Evolutionary conservation across 64 coral and sea anemone genomes (phyloP), one percentile per base, ranked within the genome.

Genomic region (Porites lutea): DNA sequence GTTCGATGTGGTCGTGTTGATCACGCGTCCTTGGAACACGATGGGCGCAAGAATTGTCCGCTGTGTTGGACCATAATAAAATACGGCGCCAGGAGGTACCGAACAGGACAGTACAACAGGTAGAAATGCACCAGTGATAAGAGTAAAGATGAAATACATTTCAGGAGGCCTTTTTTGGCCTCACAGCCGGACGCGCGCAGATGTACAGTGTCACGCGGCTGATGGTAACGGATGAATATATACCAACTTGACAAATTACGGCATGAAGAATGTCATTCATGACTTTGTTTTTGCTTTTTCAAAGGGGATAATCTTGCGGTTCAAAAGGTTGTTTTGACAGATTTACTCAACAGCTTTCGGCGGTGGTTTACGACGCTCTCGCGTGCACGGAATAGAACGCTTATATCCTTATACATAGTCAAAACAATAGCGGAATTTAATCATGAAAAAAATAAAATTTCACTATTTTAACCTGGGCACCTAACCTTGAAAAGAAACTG

Each of bases 11-110:
- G 92, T 91, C 65, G 92, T 89, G 77, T 94, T 97, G 7, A 91
- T 15, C 59, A 97, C 95, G 18, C 74, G 74, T 12, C 77, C 95
- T 46, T 97, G 92, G 12, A 97, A 77, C 45, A 97, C 92, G 27
- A 91, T 82, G 14, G 92, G 92, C 44, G 95, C 92, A 48, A 97
- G 71, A n/a, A 97, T 72, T 4, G 92, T 88, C 2, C 92, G 95
- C 51, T 97, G 82, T 15, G 92, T 94, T 54, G 81, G 21, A 18
- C 72, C 53, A 9, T 97, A 97, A 9, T 97, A 97, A 63, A 50
- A 78, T 7, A 37, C 13, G 46, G 83, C 88, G 18, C 70, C 73
- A 58, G 92, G 88, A 53, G 57, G 22, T 1, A 94, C 16, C 10
- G 95, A 91, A 49, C 95, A 97, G 18, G 92, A 61, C 4, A 82